Conservation (phyloP, 2,888 invertebrate species). For the Diarsia mendica region DNA sequence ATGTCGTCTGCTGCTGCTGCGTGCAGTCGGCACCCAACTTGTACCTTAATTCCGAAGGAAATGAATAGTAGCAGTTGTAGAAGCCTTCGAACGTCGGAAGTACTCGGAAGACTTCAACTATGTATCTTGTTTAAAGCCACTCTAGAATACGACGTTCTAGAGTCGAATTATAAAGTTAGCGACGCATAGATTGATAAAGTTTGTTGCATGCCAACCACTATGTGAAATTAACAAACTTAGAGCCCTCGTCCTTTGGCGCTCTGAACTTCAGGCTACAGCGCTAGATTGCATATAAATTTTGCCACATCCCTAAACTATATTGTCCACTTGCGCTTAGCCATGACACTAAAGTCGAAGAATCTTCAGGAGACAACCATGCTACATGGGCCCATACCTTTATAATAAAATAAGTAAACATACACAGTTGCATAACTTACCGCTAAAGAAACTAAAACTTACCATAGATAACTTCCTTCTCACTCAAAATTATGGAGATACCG, state of each 20-base stretch:
- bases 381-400: too few species aligned
- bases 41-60: constrained; percentile 10
- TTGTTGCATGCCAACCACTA: constrained; percentile 81
- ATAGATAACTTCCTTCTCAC: too few species aligned
- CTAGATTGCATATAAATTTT: constrained; percentile 79
- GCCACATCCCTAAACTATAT: constrained; percentile 65
- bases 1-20: too few species aligned
- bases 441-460: too few species aligned
- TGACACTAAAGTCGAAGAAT: neutral
- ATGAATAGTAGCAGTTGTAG: neutral
- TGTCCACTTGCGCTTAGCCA: constrained; percentile 36
- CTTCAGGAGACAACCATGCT: too few species aligned
- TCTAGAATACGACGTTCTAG: constrained; percentile 48
- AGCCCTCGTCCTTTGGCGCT: constrained; percentile 76
- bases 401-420: too few species aligned
- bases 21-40: too few species aligned
- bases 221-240: constrained; percentile 87
- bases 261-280: constrained; percentile 71
- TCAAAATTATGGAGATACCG: too few species aligned
- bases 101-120: constrained; percentile 16
- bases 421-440: too few species aligned
- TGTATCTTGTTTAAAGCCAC: constrained; percentile 39
- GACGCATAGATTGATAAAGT: constrained; percentile 84
- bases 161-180: constrained; percentile 75
- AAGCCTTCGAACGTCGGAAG: constrained; percentile 5